Base-by-base conservation (phyloP, 1,140 invertebrate species). In the Andricus grossulariae region DNA sequence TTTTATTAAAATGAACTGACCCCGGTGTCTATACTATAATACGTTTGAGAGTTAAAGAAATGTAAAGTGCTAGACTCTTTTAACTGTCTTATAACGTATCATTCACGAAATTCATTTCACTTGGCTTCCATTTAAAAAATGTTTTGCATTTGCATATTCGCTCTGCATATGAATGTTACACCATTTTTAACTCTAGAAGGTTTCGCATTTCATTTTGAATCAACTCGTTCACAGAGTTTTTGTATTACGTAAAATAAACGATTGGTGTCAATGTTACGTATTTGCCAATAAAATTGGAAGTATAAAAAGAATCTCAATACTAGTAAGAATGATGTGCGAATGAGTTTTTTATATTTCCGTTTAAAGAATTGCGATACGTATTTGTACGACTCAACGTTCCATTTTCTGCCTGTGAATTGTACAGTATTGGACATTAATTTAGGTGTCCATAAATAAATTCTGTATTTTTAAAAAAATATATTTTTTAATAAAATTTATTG, bases 241-340 rank as follows among this genome's bases (percentile, higher is more conserved):
- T 66, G 15, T 7, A 45, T 32, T 39, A 16, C 32, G 5, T 6
- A 6, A 19, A 19, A 55, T 19, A 21, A 55, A 55, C n/a, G 7
- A 12, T 39, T 45, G 39, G 7, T 45, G 60, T n/a, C 15, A n/a
- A 16, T 10, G 15, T 66, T 39, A 66, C 13, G 32, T 66, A n/a
- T 39, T 66, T 39, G 25, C 2, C 15, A 66, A 66, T 10, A 25
- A 66, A 66, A 66, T 66, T 16, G 39, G n/a, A 39, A 39, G 60
- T 66, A 66, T 66, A 39, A 66, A 32, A 55, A n/a, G 60, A 66
- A 66, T 66, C 60, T 66, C 60, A 60, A 60, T 32, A 16, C n/a
- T 39, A 66, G 21, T 39, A 66, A 39, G 25, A 66, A 39, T 66
- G 32, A 32, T 16, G n/a, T 66, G 25, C 25, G 32, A 66, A 4